Evolutionary conservation across 2,113 vertebrate genomes (phyloP).

Genomic region (Chionomys nivalis): DNA sequence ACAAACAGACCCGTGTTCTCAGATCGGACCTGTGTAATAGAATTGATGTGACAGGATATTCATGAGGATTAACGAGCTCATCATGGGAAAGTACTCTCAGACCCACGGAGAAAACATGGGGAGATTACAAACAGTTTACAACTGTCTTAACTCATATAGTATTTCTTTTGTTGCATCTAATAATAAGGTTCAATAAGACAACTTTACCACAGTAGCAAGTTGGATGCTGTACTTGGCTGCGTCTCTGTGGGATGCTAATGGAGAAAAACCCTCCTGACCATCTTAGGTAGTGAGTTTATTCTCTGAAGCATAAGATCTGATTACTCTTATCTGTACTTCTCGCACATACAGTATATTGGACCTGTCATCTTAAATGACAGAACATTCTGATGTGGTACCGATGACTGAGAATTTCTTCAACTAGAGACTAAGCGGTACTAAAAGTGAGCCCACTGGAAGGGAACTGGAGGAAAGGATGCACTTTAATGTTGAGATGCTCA

Average conservation of each 20-base stretch:
- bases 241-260: slow-evolving; percentile 43
- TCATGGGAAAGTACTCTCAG: slow-evolving; percentile 64
- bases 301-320: slow-evolving; percentile 73
- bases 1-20: not conserved
- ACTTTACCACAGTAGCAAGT: not conserved
- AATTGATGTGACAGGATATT: slow-evolving; percentile 71
- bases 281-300: slow-evolving; percentile 56
- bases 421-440: slow-evolving; percentile 29
- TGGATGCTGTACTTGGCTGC: not conserved
- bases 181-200: not conserved
- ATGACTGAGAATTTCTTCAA: slow-evolving; percentile 61
- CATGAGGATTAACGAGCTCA: slow-evolving; percentile 66
- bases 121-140: slow-evolving; percentile 64
- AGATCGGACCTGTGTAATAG: slow-evolving; percentile 36
- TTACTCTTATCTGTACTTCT: slow-evolving; percentile 69
- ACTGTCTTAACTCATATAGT: not conserved
- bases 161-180: slow-evolving; percentile 2
- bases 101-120: slow-evolving; percentile 44
- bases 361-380: slow-evolving; percentile 66
- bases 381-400: slow-evolving; percentile 33
- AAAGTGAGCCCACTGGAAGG: slow-evolving; percentile 49
- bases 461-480: not conserved
- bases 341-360: slow-evolving; percentile 43
- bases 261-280: slow-evolving; percentile 53
- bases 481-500: not conserved